Base-by-base conservation (phyloP, 2,113 vertebrate species). In the Verasper variegatus region DNA sequence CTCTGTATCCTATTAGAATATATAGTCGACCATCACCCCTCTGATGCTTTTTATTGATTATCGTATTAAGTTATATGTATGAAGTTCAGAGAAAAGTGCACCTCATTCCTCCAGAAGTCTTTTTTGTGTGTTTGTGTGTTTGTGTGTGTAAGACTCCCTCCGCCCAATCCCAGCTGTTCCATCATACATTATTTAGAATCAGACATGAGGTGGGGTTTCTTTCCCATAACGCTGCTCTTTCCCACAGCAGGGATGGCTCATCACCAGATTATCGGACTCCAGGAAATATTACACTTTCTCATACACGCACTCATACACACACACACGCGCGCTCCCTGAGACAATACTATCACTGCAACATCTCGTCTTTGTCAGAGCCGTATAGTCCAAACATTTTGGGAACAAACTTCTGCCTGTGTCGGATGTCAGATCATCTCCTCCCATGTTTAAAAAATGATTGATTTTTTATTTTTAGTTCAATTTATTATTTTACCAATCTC, bases 141-240 rank as follows among this genome's bases (percentile, higher is more conserved):
- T 64, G 54, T 24, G 15, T 57, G n/a, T 61, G 31, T 54, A 27
- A 57, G 37, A 40, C 15, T n/a, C 49, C 52, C 64, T 59, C 82
- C 47, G 0, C 67, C 57, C 68, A 23, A 2, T 60, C 71, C 24
- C 80, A 82, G 72, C 69, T 65, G 81, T 24, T 5, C 42, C 61
- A 40, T 72, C 59, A 2, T 12, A 62, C 35, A 15, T 76, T 47
- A 55, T 81, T 58, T 59, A 27, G 26, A 62, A 54, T 76, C 14
- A 9, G 31, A 56, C 20, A 2, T 35, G 55, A 9, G 40, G 37
- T 51, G n/a, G 20, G 7, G 37, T 64, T 26, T 74, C 35, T 56
- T 82, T 86, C 64, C 76, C 87, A 85, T 68, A 71, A 70, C 65
- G 66, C 15, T 0, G 54, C 4, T 66, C 31, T 27, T 59, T 83